These are phyloP conservation scores for Cactoblastis cactorum DNA, from an alignment of 2,888 invertebrate species.

Conservation along the genomic window DNA sequence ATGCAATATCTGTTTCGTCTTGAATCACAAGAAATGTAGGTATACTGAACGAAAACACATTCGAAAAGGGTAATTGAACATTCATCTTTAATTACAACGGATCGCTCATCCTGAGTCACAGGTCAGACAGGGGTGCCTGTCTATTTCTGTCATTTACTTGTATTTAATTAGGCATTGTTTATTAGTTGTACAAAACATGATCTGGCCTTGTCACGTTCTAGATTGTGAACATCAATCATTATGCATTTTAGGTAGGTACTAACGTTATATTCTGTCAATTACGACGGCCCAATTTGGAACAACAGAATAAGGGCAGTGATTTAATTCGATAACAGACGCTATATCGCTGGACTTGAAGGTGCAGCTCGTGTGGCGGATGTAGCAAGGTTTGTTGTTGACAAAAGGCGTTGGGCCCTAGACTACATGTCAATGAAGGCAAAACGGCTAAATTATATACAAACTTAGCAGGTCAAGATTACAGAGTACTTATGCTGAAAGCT, in stretches of 20 bases:
- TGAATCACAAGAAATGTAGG: too few relatives aligned
- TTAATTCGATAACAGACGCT: slow-evolving; percentile 31
- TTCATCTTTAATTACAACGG: slow-evolving; percentile 13
- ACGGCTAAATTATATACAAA: background rate
- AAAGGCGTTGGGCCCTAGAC: background rate
- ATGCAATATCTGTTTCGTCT: too few relatives aligned
- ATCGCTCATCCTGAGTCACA: slow-evolving; percentile 28
- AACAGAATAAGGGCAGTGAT: slow-evolving; percentile 38
- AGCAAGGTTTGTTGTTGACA: background rate
- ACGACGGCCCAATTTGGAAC: slow-evolving; percentile 38
- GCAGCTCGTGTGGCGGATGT: slow-evolving; percentile 20
- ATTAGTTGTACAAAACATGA: slow-evolving; percentile 49
- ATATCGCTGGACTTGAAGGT: slow-evolving; percentile 26
- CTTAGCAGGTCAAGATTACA: background rate
- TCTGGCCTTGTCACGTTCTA: slow-evolving; percentile 59
- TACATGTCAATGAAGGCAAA: background rate
- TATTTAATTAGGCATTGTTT: slow-evolving; percentile 51
- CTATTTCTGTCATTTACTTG: slow-evolving; percentile 49
- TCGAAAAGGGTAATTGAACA: background rate
- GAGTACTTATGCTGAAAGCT: too few relatives aligned
- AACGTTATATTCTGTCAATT: slow-evolving; percentile 40
- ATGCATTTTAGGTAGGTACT: slow-evolving; percentile 43
- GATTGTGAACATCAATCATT: slow-evolving; percentile 55
- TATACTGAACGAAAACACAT: too few relatives aligned
- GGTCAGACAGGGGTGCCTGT: slow-evolving; percentile 33